These are phyloP conservation scores for Brachyhypopomus occidentalis DNA, from an alignment of 2,113 vertebrate genomes.

Conservation along the genomic window DNA sequence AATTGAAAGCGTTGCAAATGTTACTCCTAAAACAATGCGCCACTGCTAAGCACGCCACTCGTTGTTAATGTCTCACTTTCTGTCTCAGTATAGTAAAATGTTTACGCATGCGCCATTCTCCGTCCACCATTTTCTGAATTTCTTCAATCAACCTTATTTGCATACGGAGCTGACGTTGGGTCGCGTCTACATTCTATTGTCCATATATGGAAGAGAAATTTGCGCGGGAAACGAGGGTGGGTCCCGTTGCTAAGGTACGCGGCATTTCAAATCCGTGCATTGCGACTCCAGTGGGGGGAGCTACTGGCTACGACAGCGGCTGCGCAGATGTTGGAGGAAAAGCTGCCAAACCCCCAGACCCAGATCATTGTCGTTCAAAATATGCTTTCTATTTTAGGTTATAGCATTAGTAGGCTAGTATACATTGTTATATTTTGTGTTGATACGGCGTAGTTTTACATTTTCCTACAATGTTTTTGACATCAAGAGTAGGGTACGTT, in stretches of 20 bases:
- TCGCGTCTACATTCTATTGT: constrained; percentile 77
- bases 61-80: constrained; percentile 58
- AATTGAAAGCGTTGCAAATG: constrained; percentile 30
- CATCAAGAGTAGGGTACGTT: too few species aligned
- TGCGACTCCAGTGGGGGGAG: constrained; percentile 65
- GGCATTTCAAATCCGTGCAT: constrained; percentile 49
- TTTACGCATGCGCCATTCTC: constrained; percentile 77
- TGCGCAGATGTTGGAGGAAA: constrained; percentile 36
- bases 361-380: too few species aligned
- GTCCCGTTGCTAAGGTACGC: constrained; percentile 74
- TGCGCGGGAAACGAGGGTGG: constrained; percentile 83
- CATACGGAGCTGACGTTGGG: constrained; percentile 75
- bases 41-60: constrained; percentile 44
- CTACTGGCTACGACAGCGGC: constrained; percentile 50
- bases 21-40: constrained; percentile 58
- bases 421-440: too few species aligned
- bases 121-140: constrained; percentile 81
- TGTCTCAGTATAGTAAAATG: constrained; percentile 62
- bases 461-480: too few species aligned
- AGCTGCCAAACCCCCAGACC: not conserved
- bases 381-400: too few species aligned
- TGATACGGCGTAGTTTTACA: too few species aligned
- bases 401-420: too few species aligned
- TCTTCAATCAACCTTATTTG: constrained; percentile 80
- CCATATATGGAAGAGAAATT: constrained; percentile 85